phyloP scores from a whole-genome alignment of 2,113 vertebrate species.

The Macquaria ambigua region DNA sequence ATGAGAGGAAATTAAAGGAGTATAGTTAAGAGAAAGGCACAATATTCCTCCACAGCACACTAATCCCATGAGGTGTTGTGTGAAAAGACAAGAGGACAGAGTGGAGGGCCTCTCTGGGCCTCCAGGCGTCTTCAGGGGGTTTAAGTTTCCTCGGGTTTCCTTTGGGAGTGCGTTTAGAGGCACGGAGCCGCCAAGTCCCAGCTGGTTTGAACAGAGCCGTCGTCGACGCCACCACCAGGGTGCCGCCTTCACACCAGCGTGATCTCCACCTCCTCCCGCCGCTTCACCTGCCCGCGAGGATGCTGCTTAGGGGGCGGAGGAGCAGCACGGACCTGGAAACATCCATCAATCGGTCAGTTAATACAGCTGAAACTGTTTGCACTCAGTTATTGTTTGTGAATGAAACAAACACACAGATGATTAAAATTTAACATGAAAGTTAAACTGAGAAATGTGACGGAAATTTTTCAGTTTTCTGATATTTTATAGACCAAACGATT shows the following conservation, averaged over 20 bases:
- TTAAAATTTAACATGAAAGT: too few species aligned
- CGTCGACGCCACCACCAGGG: constrained; percentile 30
- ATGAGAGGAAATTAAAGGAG: constrained; percentile 14
- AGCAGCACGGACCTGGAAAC: constrained; percentile 81
- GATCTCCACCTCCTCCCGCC: constrained; percentile 85
- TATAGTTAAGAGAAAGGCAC: constrained; percentile 54
- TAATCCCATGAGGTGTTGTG: constrained; percentile 8
- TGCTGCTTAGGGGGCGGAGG: constrained; percentile 85
- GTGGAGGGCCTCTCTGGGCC: neutral
- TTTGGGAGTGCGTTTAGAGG: constrained; percentile 40
- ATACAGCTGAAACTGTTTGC: neutral
- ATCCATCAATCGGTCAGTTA: neutral
- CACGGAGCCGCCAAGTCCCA: constrained; percentile 9
- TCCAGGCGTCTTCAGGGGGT: constrained; percentile 8
- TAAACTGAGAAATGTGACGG: too few species aligned
- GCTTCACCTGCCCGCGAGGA: constrained; percentile 85
- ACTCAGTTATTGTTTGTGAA: neutral
- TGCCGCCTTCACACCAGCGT: constrained; percentile 79
- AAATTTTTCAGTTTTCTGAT: too few species aligned
- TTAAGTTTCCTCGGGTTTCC: constrained; percentile 42
- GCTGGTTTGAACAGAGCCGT: constrained; percentile 17
- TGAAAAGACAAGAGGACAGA: constrained; percentile 2
- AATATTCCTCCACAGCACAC: constrained; percentile 44
- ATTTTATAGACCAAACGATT: too few species aligned
- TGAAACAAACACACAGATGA: neutral